Percentiles rank a stretch among this genome's conserved stretches.
Conservation (phyloP, 2,888 invertebrate species). For the Nephrocerus scutellatus region DNA sequence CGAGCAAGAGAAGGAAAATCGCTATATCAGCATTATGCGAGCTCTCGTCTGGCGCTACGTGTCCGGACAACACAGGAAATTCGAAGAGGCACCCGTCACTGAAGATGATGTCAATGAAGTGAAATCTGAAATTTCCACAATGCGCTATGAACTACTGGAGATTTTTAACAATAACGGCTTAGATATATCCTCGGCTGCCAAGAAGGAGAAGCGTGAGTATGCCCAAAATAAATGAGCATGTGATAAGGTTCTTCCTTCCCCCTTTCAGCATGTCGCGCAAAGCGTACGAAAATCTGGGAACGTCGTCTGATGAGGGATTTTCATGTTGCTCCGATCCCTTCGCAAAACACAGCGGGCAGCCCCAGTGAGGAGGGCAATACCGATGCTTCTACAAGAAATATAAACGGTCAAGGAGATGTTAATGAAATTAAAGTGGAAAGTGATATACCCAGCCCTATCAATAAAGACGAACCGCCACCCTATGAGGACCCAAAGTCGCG, state of each 20-base stretch:
- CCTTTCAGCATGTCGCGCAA: conserved; percentile 60
- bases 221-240: too few species aligned
- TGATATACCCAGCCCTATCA: conserved; percentile 31
- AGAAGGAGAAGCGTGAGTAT: conserved; percentile 65
- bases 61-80: conserved; percentile 75
- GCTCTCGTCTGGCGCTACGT: conserved; percentile 90
- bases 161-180: conserved; percentile 82
- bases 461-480: conserved; percentile 45
- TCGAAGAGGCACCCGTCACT: conserved; percentile 78
- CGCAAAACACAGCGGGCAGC: conserved; percentile 52
- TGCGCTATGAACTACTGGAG: conserved; percentile 86
- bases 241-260: too few species aligned
- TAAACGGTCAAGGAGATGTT: conserved; percentile 38
- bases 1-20: conserved; percentile 61
- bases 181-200: conserved; percentile 68
- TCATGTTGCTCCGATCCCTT: conserved; percentile 70
- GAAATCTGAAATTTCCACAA: conserved; percentile 86
- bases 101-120: conserved; percentile 93
- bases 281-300: conserved; percentile 77
- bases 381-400: conserved; percentile 30
- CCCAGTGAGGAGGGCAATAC: conserved; percentile 42
- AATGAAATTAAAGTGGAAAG: conserved; percentile 39
- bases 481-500: conserved; percentile 59
- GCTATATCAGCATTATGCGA: conserved; percentile 77
- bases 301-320: conserved; percentile 83